Base-by-base conservation (phyloP, 1,140 invertebrate genomes). In the Orchesella cincta region DNA sequence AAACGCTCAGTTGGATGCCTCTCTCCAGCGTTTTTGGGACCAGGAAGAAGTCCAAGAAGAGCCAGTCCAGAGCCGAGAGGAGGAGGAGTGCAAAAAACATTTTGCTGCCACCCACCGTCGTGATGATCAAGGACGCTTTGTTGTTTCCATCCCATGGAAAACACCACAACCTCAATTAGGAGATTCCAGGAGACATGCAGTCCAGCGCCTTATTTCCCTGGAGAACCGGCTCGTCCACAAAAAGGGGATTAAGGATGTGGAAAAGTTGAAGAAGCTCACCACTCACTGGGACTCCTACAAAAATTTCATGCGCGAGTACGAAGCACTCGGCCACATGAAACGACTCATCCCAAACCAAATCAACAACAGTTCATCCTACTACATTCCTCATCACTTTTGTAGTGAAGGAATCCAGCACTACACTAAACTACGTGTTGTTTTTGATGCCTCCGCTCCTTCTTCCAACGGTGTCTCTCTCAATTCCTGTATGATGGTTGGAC, bases 341-440 rank as follows among this genome's bases (percentile, higher is more conserved):
- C 39, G 18, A 18, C 39, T 46, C 18, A 46, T 46, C 39, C 39
- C 39, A 46, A 18, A 46, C 5, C 5, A 5, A 46, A 18, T 8
- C 5, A 5, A 8, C 39, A 46, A 46, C 39, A 46, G 39, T 18
- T 18, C 39, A 8, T 8, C 39, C 39, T 46, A 46, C 39, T 46
- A 46, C 39, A 46, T 46, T 46, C 39, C 39, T 18, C 39, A 46
- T 46, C 39, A 46, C 39, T 46, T 80, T 18, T 8, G 39, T 46
- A 5, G 5, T 83, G 0, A 70, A 83, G 1, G 71, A 81, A 1
- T 34, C 77, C 0, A 83, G 78, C 28, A 52, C 34, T 0, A 81
- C 80, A 83, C 82, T 1, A 82, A 82, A 64, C 1, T 83, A 0
- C 75, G 84, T 1, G 73, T 82, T 0, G 83, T 84, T 0, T 84